Evolutionary conservation across 2,888 invertebrate species (phyloP), one percentile per base, ranked within the genome.

Genomic region (Nipponacmea schrenckii): DNA sequence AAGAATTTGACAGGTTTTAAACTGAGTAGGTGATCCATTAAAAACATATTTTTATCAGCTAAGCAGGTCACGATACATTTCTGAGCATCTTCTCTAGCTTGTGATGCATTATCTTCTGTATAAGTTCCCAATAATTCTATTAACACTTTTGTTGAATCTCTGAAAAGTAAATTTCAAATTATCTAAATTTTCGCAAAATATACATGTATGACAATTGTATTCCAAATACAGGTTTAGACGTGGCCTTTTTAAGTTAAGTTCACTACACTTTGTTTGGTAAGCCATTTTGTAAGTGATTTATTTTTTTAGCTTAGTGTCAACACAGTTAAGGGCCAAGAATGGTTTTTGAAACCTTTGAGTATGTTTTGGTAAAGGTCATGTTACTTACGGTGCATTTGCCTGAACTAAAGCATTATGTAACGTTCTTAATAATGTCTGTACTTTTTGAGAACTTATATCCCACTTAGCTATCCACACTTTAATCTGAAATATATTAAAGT

Each of bases 61-160:
- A 99, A 91, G 26, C 97, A 97, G 1, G 98, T 95, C 20, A 95
- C 94, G 85, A 99, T 98, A 89, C 98, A 98, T 86, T 89, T 90
- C 74, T 87, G 86, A 1, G 99, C 98, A 91, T 99, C 98, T 88
- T 97, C 97, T 79, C 97, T 92, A 0, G 98, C 98, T 78, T 96
- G 95, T 1, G 96, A 96, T 0, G 98, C 98, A 90, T 98, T 98
- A 85, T 97, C 97, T 75, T 96, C 94, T 31, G 97, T 97, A 89
- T 98, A 99, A 0, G 98, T 98, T 31, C 96, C 96, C 71, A 99
- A 90, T 0, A 99, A 91, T 89, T 97, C 97, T 76, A 98, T 94
- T 98, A 99, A 98, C 4, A 97, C 96, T 89, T 96, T 96, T 24
- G 96, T 94, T 31, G 97, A 96, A 56, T 56, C 24, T 56, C 56